These are phyloP conservation scores for Yponomeuta evonymella DNA, from an alignment of 2,888 invertebrate species.

Conservation along the genomic window DNA sequence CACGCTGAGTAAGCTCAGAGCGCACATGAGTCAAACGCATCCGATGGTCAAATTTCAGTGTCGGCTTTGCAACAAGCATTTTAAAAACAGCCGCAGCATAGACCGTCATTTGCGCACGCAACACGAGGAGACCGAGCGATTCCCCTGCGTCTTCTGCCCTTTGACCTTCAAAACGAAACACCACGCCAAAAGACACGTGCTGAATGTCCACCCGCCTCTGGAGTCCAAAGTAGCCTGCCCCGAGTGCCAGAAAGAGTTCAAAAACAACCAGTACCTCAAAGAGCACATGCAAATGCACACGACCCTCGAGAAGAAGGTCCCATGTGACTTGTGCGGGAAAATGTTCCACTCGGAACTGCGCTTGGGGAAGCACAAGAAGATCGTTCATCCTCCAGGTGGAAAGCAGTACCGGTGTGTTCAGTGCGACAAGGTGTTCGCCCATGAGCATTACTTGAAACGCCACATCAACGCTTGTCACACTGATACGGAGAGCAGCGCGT, in stretches of 20 bases:
- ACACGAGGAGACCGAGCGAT: slow-evolving; percentile 54
- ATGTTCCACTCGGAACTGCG: slow-evolving; percentile 60
- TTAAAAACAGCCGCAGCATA: slow-evolving; percentile 57
- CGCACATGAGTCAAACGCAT: slow-evolving; percentile 54
- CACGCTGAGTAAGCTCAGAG: slow-evolving; percentile 58
- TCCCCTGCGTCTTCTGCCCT: slow-evolving; percentile 63
- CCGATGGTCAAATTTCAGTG: slow-evolving; percentile 59
- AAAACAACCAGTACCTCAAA: slow-evolving; percentile 64
- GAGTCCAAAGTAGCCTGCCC: slow-evolving; percentile 66
- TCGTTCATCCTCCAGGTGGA: slow-evolving; percentile 56
- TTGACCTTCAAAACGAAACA: slow-evolving; percentile 66
- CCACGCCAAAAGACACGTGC: slow-evolving; percentile 64
- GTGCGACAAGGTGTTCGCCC: slow-evolving; percentile 64
- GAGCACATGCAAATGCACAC: slow-evolving; percentile 67
- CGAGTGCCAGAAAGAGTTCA: slow-evolving; percentile 64
- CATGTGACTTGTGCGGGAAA: slow-evolving; percentile 65
- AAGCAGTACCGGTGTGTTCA: slow-evolving; percentile 61
- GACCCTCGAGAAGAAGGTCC: slow-evolving; percentile 52
- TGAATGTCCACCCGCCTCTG: slow-evolving; percentile 64
- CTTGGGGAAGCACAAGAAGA: slow-evolving; percentile 64
- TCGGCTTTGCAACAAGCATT: slow-evolving; percentile 55
- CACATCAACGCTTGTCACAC: slow-evolving; percentile 61
- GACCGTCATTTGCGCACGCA: slow-evolving; percentile 59
- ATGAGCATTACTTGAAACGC: slow-evolving; percentile 56
- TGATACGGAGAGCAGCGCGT: slow-evolving; percentile 54